phyloP scores from a whole-genome alignment of 2,113 vertebrate species.

The Serilophus lunatus region DNA sequence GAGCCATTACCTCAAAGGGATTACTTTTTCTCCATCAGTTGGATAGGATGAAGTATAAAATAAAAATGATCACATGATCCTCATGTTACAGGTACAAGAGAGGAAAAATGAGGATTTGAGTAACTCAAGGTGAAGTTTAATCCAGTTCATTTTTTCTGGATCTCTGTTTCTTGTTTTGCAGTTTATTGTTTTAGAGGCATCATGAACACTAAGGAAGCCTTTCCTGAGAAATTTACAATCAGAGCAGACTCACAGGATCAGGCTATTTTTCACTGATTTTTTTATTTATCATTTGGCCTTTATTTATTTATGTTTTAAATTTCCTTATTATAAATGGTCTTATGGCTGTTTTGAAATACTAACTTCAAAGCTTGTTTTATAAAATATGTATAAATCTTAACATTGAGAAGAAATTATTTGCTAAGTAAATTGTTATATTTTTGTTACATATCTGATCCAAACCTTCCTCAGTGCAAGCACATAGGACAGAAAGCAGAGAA shows the following conservation, averaged over 20 bases:
- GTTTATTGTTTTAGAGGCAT: not conserved
- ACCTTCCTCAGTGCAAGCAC: not conserved
- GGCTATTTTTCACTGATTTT: not conserved
- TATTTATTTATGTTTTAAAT: not conserved
- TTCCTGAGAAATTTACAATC: not conserved
- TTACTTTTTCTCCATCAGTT: not conserved
- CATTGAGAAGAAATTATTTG: not conserved
- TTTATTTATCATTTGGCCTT: not conserved
- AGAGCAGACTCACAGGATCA: not conserved
- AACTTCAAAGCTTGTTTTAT: not conserved
- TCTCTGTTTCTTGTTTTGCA: not conserved
- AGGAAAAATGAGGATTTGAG: not conserved
- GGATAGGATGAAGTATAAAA: not conserved
- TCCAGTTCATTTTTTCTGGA: not conserved
- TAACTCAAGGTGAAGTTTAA: not conserved
- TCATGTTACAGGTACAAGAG: not conserved
- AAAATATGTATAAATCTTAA: not conserved
- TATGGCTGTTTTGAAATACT: not conserved
- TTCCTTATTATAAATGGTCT: not conserved
- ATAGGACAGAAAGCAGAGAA: not conserved
- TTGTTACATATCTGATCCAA: not conserved
- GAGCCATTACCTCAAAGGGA: fast-evolving
- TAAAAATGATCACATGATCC: not conserved
- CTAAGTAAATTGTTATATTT: not conserved
- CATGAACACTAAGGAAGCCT: not conserved